Conservation (phyloP, 2,797 vertebrate genomes). For the Pelochelys cantorii region DNA sequence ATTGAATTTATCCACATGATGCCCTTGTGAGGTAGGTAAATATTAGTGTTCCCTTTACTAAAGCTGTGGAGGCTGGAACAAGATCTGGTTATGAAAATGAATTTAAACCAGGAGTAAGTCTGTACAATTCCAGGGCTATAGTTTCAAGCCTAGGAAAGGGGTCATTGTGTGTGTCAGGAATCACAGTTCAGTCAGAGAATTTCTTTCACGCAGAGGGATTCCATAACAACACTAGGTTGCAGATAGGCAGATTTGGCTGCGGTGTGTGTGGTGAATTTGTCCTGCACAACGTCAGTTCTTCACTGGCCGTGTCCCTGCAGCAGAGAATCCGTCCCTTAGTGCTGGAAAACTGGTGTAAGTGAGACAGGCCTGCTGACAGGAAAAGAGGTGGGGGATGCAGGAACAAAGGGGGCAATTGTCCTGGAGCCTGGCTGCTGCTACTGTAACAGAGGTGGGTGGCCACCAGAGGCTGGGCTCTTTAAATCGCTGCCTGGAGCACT, state of each 20-base stretch:
- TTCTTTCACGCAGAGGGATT: not conserved
- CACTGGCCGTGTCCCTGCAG: not conserved
- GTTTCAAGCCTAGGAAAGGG: not conserved
- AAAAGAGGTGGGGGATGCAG: too few species aligned
- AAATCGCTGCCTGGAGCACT: too few species aligned
- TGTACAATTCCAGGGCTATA: not conserved
- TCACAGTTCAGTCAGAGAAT: not conserved
- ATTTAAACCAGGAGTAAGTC: not conserved
- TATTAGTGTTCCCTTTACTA: not conserved
- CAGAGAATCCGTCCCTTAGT: rapidly evolving
- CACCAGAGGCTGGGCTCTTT: too few species aligned
- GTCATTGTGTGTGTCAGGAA: not conserved
- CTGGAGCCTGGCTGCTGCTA: too few species aligned
- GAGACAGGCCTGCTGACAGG: not conserved
- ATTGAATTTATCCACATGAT: not conserved
- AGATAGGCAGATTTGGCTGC: not conserved
- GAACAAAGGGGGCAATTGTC: too few species aligned
- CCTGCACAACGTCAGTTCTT: not conserved
- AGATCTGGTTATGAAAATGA: not conserved
- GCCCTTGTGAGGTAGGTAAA: slow-evolving; percentile 10
- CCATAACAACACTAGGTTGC: not conserved
- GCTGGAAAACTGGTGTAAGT: not conserved
- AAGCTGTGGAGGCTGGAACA: not conserved
- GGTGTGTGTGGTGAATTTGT: not conserved
- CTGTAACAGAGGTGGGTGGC: too few species aligned